These are phyloP conservation scores for Eupelmus urozonus DNA, from an alignment of 2,888 invertebrate genomes.

Conservation along the genomic window DNA sequence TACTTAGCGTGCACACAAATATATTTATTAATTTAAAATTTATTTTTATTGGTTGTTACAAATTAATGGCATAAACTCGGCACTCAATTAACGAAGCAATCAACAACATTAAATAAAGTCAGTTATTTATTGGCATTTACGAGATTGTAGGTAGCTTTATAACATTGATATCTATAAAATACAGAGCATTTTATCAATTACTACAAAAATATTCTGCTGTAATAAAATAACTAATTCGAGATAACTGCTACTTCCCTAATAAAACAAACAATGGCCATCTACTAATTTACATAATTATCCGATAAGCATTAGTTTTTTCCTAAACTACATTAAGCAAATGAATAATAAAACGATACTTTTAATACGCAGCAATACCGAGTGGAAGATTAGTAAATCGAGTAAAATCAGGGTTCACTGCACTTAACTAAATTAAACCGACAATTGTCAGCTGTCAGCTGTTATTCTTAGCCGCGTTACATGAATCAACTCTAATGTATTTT, in stretches of 20 bases:
- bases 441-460: slow-evolving; percentile 28
- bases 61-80: not conserved
- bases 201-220: too few species aligned
- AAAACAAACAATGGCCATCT: too few species aligned
- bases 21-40: not conserved
- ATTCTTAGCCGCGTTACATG: slow-evolving; percentile 32
- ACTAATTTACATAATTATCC: too few species aligned
- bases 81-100: not conserved
- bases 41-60: not conserved
- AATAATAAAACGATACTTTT: not conserved
- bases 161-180: too few species aligned
- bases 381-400: slow-evolving; percentile 26
- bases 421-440: slow-evolving; percentile 33
- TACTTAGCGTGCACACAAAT: not conserved
- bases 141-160: too few species aligned
- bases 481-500: slow-evolving; percentile 21
- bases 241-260: too few species aligned
- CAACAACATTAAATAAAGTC: not conserved
- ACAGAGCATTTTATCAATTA: too few species aligned
- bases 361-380: too few species aligned
- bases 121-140: too few species aligned
- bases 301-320: too few species aligned
- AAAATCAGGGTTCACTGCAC: slow-evolving; percentile 46
- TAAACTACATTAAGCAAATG: too few species aligned
- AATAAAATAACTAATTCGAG: too few species aligned